These are phyloP conservation scores for Diaphora mendica DNA, from an alignment of 2,888 invertebrate genomes.

Conservation along the genomic window DNA sequence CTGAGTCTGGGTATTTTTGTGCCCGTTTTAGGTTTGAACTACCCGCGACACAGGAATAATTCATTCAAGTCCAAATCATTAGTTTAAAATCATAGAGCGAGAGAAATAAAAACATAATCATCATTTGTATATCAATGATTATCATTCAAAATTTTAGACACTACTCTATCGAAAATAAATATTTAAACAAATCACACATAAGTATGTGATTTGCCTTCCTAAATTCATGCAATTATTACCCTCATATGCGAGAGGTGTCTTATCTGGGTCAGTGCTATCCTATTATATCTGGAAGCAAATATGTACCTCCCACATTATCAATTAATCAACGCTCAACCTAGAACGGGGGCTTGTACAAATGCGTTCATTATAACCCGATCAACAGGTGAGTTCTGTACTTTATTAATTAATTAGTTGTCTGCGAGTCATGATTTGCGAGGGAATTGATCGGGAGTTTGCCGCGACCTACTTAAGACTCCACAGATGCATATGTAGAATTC, in stretches of 20 bases:
- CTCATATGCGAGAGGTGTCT: background rate
- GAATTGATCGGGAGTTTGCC: conserved; percentile 8
- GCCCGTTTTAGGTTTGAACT: no score
- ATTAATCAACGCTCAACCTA: conserved; percentile 9
- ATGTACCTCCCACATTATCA: conserved; percentile 1
- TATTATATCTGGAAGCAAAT: background rate
- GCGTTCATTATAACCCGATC: conserved; percentile 19
- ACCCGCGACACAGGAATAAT: no score
- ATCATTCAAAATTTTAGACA: no score
- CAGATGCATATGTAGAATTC: background rate
- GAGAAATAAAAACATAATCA: no score
- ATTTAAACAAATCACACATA: background rate
- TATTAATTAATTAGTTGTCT: conserved; percentile 20
- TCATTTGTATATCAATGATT: no score
- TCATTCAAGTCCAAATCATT: no score
- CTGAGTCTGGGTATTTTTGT: no score
- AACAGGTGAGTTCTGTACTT: conserved; percentile 24
- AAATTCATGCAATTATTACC: background rate
- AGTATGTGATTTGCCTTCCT: background rate
- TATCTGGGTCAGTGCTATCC: background rate
- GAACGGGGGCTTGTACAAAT: conserved; percentile 10
- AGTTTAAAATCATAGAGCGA: no score
- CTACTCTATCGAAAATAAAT: no score
- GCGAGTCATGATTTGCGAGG: background rate
- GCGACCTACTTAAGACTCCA: background rate